Evolutionary conservation across 2,113 vertebrate genomes (phyloP).

Genomic region (Origma solitaria): DNA sequence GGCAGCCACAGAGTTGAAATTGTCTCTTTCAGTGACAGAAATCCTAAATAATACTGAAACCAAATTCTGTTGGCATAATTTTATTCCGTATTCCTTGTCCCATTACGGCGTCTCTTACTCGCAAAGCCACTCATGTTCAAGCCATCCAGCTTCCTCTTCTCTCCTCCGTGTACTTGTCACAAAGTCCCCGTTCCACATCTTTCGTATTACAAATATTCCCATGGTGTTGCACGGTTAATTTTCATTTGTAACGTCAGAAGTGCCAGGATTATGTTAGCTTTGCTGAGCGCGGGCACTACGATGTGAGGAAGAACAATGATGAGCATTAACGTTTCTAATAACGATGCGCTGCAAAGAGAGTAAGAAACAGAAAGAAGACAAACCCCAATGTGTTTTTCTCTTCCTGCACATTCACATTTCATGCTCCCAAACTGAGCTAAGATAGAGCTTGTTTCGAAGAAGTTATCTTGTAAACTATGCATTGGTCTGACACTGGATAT

Average conservation of each 20-base stretch:
- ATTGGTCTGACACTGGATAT: background rate
- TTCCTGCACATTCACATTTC: background rate
- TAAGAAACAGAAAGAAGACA: background rate
- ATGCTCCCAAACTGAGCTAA: background rate
- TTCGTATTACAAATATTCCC: slow-evolving; percentile 28
- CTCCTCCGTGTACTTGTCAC: background rate
- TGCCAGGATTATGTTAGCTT: background rate
- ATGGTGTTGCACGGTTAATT: background rate
- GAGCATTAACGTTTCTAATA: background rate
- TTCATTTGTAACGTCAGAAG: slow-evolving; percentile 32
- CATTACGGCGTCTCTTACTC: background rate
- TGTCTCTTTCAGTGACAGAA: slow-evolving; percentile 22
- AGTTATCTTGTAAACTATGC: background rate
- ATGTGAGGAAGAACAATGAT: background rate
- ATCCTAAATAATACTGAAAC: slow-evolving; percentile 37
- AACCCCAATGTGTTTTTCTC: background rate
- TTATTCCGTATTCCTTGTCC: slow-evolving; percentile 18
- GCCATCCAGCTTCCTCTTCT: background rate
- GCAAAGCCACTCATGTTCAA: background rate
- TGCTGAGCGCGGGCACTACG: background rate
- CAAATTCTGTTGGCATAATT: background rate
- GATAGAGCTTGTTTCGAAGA: background rate
- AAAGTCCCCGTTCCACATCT: background rate
- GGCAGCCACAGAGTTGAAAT: slow-evolving; percentile 39
- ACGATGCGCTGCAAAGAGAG: background rate